Percentiles rank a stretch among this genome's conserved stretches.
Conservation (phyloP, 2,113 vertebrate species). For the Glaucidium brasilianum region DNA sequence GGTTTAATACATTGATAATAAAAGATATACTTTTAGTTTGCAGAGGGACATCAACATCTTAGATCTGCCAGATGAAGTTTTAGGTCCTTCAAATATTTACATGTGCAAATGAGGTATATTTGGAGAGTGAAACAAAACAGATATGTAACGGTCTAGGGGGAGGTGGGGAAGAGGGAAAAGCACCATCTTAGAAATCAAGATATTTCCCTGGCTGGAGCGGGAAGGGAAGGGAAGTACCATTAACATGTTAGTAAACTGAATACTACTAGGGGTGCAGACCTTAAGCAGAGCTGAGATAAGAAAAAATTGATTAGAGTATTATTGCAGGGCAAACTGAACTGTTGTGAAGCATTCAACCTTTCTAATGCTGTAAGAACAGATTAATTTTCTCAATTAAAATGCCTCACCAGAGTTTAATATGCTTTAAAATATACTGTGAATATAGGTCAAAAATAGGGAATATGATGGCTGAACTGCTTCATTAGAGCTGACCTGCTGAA, state of each 20-base stretch:
- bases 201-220: neutral
- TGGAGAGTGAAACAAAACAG: conserved; percentile 38
- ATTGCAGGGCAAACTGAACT: conserved; percentile 48
- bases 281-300: conserved; percentile 65
- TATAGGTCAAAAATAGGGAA: conserved; percentile 18
- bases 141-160: neutral
- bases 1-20: conserved; percentile 18
- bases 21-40: neutral
- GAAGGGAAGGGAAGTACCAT: neutral
- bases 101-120: conserved; percentile 43
- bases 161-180: neutral
- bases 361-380: conserved; percentile 59
- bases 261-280: conserved; percentile 31
- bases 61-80: conserved; percentile 22
- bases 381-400: conserved; percentile 67
- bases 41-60: neutral
- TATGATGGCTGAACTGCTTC: neutral
- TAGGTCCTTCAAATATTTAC: conserved; percentile 52
- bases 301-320: conserved; percentile 64
- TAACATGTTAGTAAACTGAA: conserved; percentile 44
- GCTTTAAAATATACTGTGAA: neutral
- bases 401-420: conserved; percentile 27
- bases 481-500: neutral
- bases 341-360: conserved; percentile 56
- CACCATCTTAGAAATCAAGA: neutral